A percentile compares a stretch with the other conserved stretches of the same genome.
Conservation (phyloP, 2,113 vertebrate genomes). For the Gadus chalcogrammus region DNA sequence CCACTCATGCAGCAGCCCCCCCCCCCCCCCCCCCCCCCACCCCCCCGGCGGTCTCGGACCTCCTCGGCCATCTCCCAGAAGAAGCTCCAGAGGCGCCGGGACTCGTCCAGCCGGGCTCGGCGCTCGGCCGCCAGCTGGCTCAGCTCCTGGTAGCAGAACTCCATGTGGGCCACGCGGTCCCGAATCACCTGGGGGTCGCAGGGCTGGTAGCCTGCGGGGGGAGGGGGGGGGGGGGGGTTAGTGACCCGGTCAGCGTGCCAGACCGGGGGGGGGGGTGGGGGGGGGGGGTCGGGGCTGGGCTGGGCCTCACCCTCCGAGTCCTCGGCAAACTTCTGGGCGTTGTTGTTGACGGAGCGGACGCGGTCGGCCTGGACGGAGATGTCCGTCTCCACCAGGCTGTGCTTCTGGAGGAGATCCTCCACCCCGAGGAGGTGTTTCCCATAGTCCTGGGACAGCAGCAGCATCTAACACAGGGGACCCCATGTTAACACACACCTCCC, state of each 20-base stretch:
- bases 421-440: slow-evolving; percentile 96
- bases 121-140: slow-evolving; percentile 90
- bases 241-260: not conserved
- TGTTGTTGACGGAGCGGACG: slow-evolving; percentile 88
- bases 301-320: slow-evolving; percentile 83
- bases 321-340: slow-evolving; percentile 89
- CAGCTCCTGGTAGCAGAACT: slow-evolving; percentile 97
- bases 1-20: not conserved
- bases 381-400: slow-evolving; percentile 94
- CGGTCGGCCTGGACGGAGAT: slow-evolving; percentile 92
- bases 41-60: slow-evolving; percentile 22
- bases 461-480: slow-evolving; percentile 74
- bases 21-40: not conserved
- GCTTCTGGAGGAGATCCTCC: slow-evolving; percentile 96
- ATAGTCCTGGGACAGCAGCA: slow-evolving; percentile 95
- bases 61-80: slow-evolving; percentile 99
- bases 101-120: slow-evolving; percentile 89
- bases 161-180: slow-evolving; percentile 94
- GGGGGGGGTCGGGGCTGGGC: too few relatives aligned
- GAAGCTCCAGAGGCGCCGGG: slow-evolving; percentile 97
- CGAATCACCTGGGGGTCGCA: slow-evolving; percentile 96
- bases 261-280: too few relatives aligned
- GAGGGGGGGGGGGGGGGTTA: not conserved
- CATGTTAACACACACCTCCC: too few relatives aligned
- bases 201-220: slow-evolving; percentile 86